Percentiles rank a stretch among this genome's conserved stretches.
Conservation (phyloP, 2,888 invertebrate genomes). For the Poecilobothrus nobilitatus region DNA sequence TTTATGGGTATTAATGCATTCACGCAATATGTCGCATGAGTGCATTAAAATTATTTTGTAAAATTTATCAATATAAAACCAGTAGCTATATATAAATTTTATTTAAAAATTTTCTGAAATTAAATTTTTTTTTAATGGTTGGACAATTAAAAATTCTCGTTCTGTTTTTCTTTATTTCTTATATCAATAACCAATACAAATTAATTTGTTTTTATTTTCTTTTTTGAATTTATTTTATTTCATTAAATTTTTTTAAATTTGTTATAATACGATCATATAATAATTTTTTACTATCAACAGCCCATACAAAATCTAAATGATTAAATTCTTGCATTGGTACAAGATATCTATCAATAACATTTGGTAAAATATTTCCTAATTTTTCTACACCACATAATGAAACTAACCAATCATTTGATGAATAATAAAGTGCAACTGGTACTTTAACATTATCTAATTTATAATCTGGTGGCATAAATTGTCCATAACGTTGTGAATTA, state of each 20-base stretch:
- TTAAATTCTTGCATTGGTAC: slow-evolving; percentile 50
- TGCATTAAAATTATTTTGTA: no score
- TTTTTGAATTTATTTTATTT: background rate
- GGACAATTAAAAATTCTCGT: no score
- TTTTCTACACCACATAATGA: slow-evolving; percentile 49
- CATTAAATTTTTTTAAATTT: slow-evolving; percentile 27
- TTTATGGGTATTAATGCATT: no score
- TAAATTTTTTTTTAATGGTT: no score
- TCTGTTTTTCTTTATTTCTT: no score
- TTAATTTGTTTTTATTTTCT: no score
- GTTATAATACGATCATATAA: slow-evolving; percentile 44
- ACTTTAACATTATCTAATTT: slow-evolving; percentile 47
- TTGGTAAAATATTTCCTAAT: slow-evolving; percentile 47
- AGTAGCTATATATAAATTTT: no score
- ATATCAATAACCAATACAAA: no score
- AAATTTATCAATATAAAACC: no score
- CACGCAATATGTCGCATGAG: no score
- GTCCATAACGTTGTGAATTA: slow-evolving; percentile 47
- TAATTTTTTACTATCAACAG: slow-evolving; percentile 45
- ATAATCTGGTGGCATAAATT: slow-evolving; percentile 47
- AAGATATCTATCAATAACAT: slow-evolving; percentile 48
- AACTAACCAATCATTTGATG: slow-evolving; percentile 57
- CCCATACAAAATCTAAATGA: slow-evolving; percentile 53
- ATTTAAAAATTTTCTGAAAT: no score
- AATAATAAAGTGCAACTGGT: slow-evolving; percentile 51